Conservation (phyloP, 2,113 vertebrate species). For the Galbula dea region DNA sequence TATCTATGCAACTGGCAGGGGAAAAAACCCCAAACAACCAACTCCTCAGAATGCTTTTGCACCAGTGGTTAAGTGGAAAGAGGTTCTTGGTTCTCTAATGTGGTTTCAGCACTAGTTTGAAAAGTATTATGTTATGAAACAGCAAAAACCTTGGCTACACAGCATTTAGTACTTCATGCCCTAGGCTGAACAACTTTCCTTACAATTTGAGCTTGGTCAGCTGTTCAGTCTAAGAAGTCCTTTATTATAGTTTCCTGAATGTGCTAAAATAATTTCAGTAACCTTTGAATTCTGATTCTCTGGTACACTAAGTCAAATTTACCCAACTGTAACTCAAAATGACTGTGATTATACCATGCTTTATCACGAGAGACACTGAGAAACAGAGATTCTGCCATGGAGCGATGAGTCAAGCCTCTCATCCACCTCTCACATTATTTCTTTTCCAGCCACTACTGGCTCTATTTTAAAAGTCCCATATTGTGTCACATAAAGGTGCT, state of each 20-base stretch:
- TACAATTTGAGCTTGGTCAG: not conserved
- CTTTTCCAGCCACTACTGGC: not conserved
- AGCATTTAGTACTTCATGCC: not conserved
- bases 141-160: not conserved
- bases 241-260: not conserved
- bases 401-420: not conserved
- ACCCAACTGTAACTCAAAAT: not conserved
- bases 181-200: not conserved
- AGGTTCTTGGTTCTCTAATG: not conserved
- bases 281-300: not conserved
- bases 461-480: not conserved
- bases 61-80: not conserved
- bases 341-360: not conserved
- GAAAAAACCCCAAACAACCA: too few species aligned
- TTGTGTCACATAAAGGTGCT: rapidly evolving
- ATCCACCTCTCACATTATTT: not conserved
- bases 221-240: not conserved
- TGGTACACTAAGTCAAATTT: not conserved
- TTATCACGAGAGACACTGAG: not conserved
- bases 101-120: not conserved
- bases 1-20: not conserved
- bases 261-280: not conserved
- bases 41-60: not conserved
- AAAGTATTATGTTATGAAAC: not conserved
- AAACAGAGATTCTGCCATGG: not conserved